These are phyloP conservation scores for Hepsetus odoe DNA, from an alignment of 2,113 vertebrate species.

Conservation along the genomic window DNA sequence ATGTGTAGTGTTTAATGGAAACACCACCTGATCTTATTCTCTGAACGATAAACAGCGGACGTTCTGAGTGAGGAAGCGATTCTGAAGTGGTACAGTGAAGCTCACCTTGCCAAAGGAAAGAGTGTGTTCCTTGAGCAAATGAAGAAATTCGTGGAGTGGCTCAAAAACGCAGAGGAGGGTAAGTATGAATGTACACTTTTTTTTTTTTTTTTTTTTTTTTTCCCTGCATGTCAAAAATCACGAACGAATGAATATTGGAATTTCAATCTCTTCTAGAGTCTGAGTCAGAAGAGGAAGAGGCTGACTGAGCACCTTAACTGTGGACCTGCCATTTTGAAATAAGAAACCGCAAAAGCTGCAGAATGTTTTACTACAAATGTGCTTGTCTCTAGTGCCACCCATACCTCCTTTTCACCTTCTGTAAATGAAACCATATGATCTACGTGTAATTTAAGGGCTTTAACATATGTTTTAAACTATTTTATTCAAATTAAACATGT, in stretches of 20 bases:
- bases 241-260: too few relatives aligned
- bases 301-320: conserved; percentile 78
- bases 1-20: neutral
- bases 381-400: conserved; percentile 61
- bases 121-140: conserved; percentile 98
- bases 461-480: neutral
- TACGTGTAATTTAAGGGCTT: neutral
- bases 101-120: conserved; percentile 91
- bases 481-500: neutral
- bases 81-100: conserved; percentile 96
- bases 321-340: conserved; percentile 44
- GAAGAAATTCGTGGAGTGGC: conserved; percentile 99
- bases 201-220: too few relatives aligned
- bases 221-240: too few relatives aligned
- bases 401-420: conserved; percentile 74
- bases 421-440: conserved; percentile 54
- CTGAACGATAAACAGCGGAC: conserved; percentile 78
- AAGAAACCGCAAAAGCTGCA: conserved; percentile 76
- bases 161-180: conserved; percentile 99
- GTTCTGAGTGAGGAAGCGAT: conserved; percentile 98
- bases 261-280: conserved; percentile 80
- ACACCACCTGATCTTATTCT: neutral
- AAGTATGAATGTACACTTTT: conserved; percentile 37
- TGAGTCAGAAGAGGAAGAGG: conserved; percentile 94
- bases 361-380: conserved; percentile 72